Base-by-base conservation (phyloP, 2,888 invertebrate genomes). In the Eupithecia insigniata region DNA sequence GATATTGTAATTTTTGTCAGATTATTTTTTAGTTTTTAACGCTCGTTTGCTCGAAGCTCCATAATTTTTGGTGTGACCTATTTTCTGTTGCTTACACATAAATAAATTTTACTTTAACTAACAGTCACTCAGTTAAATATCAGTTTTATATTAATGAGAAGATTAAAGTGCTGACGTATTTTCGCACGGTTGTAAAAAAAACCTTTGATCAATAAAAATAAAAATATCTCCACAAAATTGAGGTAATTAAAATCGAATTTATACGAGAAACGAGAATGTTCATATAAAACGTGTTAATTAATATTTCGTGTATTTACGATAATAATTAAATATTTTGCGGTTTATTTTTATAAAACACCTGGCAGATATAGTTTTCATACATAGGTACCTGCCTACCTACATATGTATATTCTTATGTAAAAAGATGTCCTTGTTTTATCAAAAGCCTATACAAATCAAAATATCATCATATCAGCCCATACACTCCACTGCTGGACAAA, bases 271-370 rank as follows among this genome's bases (percentile, higher is more conserved):
- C 18, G 60, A 55, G 60, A 16, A 67, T 51, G 62, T 60, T 70
- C 22, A 39, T 60, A 30, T 64, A 67, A 71, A 71, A 78, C 67
- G 77, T 79, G 82, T 73, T 81, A 78, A 81, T 84, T 79, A 79
- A 80, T 73, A 65, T 34, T 78, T 70, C 77, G 73, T 70, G 67
- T 69, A 78, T 76, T 75, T 76, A 73, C 58, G 28, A 58, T 2
- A 16, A 28, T 0, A 16, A 8, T 30, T 30, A 8, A 8, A 60
- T 55, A 55, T 55, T 55, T 26, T 55, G 18, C 3, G 30, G 30
- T 30, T 28, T 60, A 16, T 30, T 64, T 75, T 75, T 74, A 30
- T 76, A 14, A 70, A 73, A 81, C 83, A 84, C 80, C 80, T 82
- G 83, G 76, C 69, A 60, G 18, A 46, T 66, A 12, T 3, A n/a